These are phyloP conservation scores for Salminus brasiliensis DNA, from an alignment of 2,113 vertebrate genomes.

Conservation along the genomic window DNA sequence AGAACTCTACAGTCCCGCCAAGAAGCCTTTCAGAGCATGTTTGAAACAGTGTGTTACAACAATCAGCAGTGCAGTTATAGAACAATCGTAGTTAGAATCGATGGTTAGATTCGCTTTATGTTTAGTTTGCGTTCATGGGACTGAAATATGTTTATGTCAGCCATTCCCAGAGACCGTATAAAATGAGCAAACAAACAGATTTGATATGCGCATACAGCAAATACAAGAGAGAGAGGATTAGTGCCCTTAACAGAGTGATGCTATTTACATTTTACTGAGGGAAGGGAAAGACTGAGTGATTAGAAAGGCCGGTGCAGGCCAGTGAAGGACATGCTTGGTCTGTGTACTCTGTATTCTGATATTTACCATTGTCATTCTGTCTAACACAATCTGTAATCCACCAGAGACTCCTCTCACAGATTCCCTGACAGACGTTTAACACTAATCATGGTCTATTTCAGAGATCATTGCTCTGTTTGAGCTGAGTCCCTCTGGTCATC, in stretches of 20 bases:
- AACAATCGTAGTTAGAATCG: neutral
- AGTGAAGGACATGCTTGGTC: neutral
- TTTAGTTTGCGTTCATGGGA: conserved; percentile 24
- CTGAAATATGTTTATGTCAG: conserved; percentile 21
- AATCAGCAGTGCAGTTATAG: neutral
- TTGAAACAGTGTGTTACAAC: conserved; percentile 1
- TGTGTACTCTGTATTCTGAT: neutral
- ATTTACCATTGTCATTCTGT: neutral
- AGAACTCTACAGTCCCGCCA: neutral
- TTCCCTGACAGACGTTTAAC: no score
- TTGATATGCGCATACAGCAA: neutral
- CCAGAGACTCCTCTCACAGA: neutral
- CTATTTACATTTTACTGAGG: neutral
- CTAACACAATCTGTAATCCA: neutral
- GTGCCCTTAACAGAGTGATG: conserved; percentile 18
- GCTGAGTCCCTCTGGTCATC: no score
- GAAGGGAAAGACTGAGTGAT: conserved; percentile 22
- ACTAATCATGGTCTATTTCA: no score
- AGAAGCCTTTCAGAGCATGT: neutral
- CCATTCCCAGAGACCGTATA: neutral
- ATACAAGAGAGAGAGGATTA: neutral
- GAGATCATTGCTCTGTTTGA: no score
- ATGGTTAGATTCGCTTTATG: conserved; percentile 11
- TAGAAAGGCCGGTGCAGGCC: neutral
- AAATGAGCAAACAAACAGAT: conserved; percentile 18